A percentile compares a stretch with the other conserved stretches of the same genome.
phyloP scores from a whole-genome alignment of 2,113 vertebrate species.

The Sporophila hypoxantha region DNA sequence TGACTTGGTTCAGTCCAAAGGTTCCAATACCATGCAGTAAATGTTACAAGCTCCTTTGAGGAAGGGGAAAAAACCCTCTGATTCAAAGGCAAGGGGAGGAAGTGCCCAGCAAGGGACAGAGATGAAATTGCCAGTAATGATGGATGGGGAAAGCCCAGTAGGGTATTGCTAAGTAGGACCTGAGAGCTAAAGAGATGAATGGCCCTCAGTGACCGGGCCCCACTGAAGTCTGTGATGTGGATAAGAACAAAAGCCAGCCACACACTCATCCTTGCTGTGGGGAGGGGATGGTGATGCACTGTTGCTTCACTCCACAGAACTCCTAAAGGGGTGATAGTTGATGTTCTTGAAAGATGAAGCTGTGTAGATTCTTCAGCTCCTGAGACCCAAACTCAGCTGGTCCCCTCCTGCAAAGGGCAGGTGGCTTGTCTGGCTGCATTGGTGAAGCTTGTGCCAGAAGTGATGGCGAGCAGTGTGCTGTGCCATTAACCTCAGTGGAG shows the following conservation, averaged over 20 bases:
- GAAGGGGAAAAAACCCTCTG: not conserved
- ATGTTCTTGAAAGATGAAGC: not conserved
- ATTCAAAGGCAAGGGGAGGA: slow-evolving; percentile 21
- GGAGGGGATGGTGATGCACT: not conserved
- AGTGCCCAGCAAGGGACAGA: slow-evolving; percentile 8
- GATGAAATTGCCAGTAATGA: slow-evolving; percentile 11
- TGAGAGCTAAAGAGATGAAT: slow-evolving; percentile 19
- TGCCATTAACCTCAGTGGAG: accelerated
- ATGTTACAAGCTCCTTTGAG: slow-evolving; percentile 28
- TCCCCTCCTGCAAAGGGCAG: not conserved
- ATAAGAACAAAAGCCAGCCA: slow-evolving; percentile 13
- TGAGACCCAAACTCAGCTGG: not conserved
- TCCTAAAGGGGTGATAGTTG: not conserved
- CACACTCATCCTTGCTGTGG: accelerated
- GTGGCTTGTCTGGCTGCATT: not conserved
- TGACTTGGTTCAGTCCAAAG: slow-evolving; percentile 41
- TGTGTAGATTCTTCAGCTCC: not conserved
- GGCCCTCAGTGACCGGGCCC: not conserved
- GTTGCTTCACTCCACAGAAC: not conserved
- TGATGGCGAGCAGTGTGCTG: not conserved
- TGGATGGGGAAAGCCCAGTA: slow-evolving; percentile 32
- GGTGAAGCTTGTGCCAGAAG: not conserved
- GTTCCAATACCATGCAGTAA: slow-evolving; percentile 17
- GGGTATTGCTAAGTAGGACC: not conserved
- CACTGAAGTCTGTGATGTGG: not conserved